Base-by-base conservation (phyloP, 2,888 invertebrate genomes). In the Caenorhabditis zanzibari region DNA sequence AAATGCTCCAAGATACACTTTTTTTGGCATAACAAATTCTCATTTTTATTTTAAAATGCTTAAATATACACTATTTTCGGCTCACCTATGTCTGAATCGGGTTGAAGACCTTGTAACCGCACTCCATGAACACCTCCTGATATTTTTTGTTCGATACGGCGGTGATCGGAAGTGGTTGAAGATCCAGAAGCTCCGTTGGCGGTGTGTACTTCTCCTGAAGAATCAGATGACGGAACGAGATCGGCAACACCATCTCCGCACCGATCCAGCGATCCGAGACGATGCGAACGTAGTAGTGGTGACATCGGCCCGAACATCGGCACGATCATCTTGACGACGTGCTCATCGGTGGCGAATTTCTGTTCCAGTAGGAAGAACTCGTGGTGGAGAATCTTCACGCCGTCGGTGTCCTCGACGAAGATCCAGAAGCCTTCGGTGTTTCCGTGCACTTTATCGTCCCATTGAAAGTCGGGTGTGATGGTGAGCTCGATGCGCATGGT, bases 241-340 rank as follows among this genome's bases (percentile, higher is more conserved):
- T 97, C 0, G 99, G 98, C 19, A 99, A 94, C 91, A 90, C 87
- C 16, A 92, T 92, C 66, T 93, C 91, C 6, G 89, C 86, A 9
- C 91, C 92, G 44, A 94, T 93, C 94, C 94, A 94, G 58, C 93
- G 91, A 89, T 94, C 94, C 9, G 94, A 94, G 12, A 94, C 93
- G 4, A 94, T 93, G 84, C 94, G 93, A 47, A 99, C 94, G 93
- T 98, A 99, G 93, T 99, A 99, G 98, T 0, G 99, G 99, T 0
- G 98, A 98, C 72, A 99, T 94, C 0, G 99, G 99, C 92, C 99
- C 99, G 93, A 97, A 98, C 35, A 99, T 96, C 0, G 99, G 98
- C 61, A 99, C 98, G 93, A 97, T 98, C 93, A 99, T 97, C 93
- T 98, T 98, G 0, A 99, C 95, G 35, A 96, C 94, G 93, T 99